phyloP scores from a whole-genome alignment of 2,113 vertebrate species.

The Percina caprodes region DNA sequence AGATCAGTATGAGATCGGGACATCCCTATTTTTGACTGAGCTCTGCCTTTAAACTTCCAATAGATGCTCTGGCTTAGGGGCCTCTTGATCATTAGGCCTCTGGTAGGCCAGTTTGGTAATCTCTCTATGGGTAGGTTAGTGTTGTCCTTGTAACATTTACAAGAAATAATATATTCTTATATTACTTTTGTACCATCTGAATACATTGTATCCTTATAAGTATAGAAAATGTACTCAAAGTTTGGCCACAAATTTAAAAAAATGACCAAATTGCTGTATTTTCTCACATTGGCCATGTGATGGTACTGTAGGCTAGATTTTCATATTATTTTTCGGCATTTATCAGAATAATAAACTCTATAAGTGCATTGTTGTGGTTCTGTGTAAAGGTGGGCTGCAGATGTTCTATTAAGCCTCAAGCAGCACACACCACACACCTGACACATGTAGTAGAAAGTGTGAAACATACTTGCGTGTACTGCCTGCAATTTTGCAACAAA shows the following conservation, averaged over 20 bases:
- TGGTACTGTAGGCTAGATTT: constrained; percentile 35
- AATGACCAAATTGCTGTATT: neutral
- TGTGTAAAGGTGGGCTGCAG: constrained; percentile 4
- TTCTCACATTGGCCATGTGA: constrained; percentile 42
- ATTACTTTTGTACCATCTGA: neutral
- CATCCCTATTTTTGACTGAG: neutral
- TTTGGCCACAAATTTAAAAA: too few relatives aligned
- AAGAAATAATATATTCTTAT: neutral
- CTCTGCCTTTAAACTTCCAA: neutral
- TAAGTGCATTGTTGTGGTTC: constrained; percentile 5
- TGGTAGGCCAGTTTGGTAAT: neutral
- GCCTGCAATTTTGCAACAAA: neutral
- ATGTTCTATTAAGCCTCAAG: neutral
- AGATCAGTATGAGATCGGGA: neutral
- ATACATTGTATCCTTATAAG: neutral
- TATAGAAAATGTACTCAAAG: neutral
- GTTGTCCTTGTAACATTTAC: neutral
- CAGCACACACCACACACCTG: constrained; percentile 10
- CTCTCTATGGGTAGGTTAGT: neutral
- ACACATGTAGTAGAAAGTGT: constrained; percentile 5
- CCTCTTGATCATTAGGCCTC: neutral
- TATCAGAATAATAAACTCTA: neutral
- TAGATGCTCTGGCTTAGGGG: neutral
- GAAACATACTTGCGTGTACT: constrained; percentile 5
- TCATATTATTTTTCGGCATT: neutral